Evolutionary conservation across 2,888 invertebrate genomes (phyloP), one percentile per base, ranked within the genome.

Genomic region (Disparrhopalites patrizii): DNA sequence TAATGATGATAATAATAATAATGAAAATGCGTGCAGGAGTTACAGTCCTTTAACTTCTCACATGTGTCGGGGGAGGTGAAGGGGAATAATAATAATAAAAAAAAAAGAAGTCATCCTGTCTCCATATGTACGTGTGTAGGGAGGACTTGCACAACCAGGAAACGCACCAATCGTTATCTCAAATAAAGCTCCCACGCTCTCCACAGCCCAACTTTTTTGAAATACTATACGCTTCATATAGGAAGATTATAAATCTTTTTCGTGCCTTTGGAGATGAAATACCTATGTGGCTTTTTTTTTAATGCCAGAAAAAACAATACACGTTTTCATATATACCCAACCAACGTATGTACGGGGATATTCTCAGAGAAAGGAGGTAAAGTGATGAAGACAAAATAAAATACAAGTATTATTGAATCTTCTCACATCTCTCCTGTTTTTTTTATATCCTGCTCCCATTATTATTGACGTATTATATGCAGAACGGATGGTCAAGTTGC

Each of bases 141-240:
- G 25, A 20, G 28, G 5, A 27, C 52, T 52, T 52, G 52, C 52
- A 23, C 54, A 54, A 54, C 54, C 30, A 54, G 54, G 54, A 54
- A 54, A 54, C 54, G 25, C 28, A 30, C 54, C 20, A 54, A 54
- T 54, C 54, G 31, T 54, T 54, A 54, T 54, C 54, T 31, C 31
- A 31, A 54, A 54, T 54, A 54, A 52, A 30, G 31, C 31, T 54
- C 54, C 54, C 54, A 54, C 54, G 54, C 54, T 54, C 20, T 20
- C 4, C 20, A 56, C 33, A 55, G 27, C 31, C n/a, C 13, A 55
- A 55, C 13, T 13, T n/a, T 47, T 47, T 47, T 50, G 40, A 40
- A 20, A 40, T 40, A 54, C 27, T 54, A 54, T 15, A n/a, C 27
- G 10, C 2, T 23, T n/a, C n/a, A n/a, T n/a, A n/a, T n/a, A n/a